Conservation (phyloP, 2,113 vertebrate species). For the Prolemur simus region DNA sequence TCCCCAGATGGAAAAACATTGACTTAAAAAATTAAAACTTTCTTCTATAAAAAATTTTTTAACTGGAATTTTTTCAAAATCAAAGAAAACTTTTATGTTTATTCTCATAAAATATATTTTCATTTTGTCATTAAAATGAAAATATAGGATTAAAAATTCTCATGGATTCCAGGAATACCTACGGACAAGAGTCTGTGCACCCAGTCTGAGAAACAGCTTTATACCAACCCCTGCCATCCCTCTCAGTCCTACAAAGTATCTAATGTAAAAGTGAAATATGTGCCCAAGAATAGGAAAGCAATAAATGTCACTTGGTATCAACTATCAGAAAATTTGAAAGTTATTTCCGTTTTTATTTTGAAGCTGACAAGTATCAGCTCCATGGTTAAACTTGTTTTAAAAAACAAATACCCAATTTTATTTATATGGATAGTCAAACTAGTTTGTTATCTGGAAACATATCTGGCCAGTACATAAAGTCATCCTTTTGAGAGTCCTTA, state of each 20-base stretch:
- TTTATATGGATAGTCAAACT: neutral
- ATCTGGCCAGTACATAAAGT: neutral
- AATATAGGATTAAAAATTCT: neutral
- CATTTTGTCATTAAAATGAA: slow-evolving; percentile 6
- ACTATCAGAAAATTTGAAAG: neutral
- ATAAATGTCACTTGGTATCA: neutral
- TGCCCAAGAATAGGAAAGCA: neutral
- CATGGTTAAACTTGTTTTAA: neutral
- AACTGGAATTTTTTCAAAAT: neutral
- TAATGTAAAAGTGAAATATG: neutral
- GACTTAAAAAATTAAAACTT: neutral
- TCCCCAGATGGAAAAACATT: neutral
- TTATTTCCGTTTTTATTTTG: neutral
- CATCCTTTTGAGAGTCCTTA: neutral
- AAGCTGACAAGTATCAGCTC: neutral
- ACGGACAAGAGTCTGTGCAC: neutral
- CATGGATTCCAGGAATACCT: neutral
- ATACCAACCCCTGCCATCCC: neutral
- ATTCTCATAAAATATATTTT: neutral
- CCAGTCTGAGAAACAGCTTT: neutral
- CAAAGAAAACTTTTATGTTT: neutral
- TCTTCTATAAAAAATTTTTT: neutral
- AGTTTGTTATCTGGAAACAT: neutral
- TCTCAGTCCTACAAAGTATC: neutral
- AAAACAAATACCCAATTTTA: neutral